Evolutionary conservation across 2,888 invertebrate species (phyloP).

Genomic region (Aethes cnicana): DNA sequence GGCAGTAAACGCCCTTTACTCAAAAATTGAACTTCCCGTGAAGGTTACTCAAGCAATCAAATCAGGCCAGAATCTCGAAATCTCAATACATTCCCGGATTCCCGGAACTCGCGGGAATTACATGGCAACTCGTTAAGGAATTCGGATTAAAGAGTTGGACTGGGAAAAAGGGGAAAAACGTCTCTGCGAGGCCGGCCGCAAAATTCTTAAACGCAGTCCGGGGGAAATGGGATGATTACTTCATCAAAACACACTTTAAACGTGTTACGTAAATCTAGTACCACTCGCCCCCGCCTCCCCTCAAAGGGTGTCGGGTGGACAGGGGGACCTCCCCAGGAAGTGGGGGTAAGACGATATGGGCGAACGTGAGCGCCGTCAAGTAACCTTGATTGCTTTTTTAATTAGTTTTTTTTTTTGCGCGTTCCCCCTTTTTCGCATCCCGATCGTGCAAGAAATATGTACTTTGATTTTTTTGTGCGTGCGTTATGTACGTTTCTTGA

Average conservation of each 20-base stretch:
- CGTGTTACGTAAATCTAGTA: constrained; percentile 83
- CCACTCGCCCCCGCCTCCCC: constrained; percentile 65
- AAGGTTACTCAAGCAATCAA: constrained; percentile 14
- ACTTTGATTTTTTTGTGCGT: constrained; percentile 50
- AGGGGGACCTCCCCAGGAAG: constrained; percentile 58
- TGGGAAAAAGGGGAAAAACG: constrained; percentile 58
- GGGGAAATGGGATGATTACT: constrained; percentile 82
- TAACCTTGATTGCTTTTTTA: constrained; percentile 83
- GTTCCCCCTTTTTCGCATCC: constrained; percentile 78
- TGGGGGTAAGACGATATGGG: constrained; percentile 82
- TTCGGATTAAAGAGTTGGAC: constrained; percentile 74
- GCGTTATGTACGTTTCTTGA: constrained; percentile 26
- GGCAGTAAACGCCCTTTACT: background rate
- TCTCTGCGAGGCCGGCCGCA: constrained; percentile 70
- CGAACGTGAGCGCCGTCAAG: constrained; percentile 83
- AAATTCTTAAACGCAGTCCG: constrained; percentile 80
- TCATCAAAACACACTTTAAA: constrained; percentile 83
- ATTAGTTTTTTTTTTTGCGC: constrained; percentile 80
- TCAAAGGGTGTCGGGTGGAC: constrained; percentile 62
- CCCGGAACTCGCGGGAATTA: constrained; percentile 62
- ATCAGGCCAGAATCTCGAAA: constrained; percentile 34
- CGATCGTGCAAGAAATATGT: constrained; percentile 77
- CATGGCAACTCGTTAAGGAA: constrained; percentile 70
- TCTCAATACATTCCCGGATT: constrained; percentile 54
- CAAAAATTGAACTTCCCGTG: background rate